Evolutionary conservation across 2,113 vertebrate genomes (phyloP).

Genomic region (Excalfactoria chinensis): DNA sequence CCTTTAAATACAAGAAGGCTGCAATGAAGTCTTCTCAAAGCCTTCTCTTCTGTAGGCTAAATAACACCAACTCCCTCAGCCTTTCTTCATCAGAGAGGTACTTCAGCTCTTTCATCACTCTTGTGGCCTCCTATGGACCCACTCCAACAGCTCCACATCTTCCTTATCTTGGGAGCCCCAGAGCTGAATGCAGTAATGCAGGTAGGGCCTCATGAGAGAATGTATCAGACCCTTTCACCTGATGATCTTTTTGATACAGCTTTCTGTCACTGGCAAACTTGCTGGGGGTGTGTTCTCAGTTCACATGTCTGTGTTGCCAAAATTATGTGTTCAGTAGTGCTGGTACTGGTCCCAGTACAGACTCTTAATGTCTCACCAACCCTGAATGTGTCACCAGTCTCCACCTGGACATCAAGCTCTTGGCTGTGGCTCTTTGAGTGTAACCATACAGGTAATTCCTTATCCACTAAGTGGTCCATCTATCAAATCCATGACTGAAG

Average conservation of each 20-base stretch:
- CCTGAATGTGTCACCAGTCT: neutral
- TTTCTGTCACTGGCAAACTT: neutral
- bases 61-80: neutral
- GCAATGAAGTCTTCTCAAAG: neutral
- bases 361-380: neutral
- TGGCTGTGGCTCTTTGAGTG: no score
- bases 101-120: neutral
- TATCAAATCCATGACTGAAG: neutral
- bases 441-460: neutral
- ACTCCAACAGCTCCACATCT: neutral
- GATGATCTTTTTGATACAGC: neutral
- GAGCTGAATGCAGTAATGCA: neutral
- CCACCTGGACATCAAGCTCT: neutral
- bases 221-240: neutral
- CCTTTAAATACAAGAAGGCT: neutral
- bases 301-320: neutral
- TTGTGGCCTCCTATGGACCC: neutral
- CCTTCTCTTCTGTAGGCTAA: neutral
- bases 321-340: neutral
- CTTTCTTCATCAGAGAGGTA: neutral
- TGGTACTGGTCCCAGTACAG: neutral
- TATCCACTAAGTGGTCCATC: neutral
- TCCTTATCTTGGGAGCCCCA: neutral
- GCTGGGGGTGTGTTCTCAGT: neutral
- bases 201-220: neutral